Evolutionary conservation across 1,140 invertebrate species (phyloP), one percentile per base, ranked within the genome.

Genomic region (Diuraphis noxia): DNA sequence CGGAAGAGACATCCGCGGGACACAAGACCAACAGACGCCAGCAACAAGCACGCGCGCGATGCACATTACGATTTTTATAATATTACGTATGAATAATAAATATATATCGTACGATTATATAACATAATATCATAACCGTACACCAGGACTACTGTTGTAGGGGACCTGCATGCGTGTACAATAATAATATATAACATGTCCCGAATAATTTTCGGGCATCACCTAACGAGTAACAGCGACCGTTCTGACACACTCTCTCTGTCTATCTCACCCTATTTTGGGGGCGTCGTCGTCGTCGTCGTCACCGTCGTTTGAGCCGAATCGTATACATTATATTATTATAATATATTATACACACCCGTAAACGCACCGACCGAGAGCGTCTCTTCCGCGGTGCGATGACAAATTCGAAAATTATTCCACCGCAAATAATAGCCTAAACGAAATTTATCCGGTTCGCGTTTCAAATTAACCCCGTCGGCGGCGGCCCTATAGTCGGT

Each of bases 401-500:
- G 89, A 91, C 89, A 91, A 91, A 91, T 91, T 91, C 89, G 89
- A 91, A 82, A 91, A 91, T 91, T 91, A 91, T 91, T 82, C 89
- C 89, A 81, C 89, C 89, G 89, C 89, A 82, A 91, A 91, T 91
- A 91, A 91, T 91, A 89, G 30, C 72, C 30, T 46, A 88, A 88
- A 90, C 88, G 56, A 79, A 79, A 90, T 90, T 90, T 23, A 46
- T 90, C 56, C 63, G 88, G 63, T 91, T n/a, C 77, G 89, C n/a
- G 88, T 90, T 81, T 46, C 63, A 46, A 81, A 91, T 91, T 52
- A 52, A 81, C 89, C 89, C 89, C 86, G 86, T 9, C 49, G 86
- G 10, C 56, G 56, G 25, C 40, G 21, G 23, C 30, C 81, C 81
- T 30, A n/a, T n/a, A 30, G 49, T 49, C 13, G 19, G 36, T 63